Evolutionary conservation across 2,797 vertebrate genomes (phyloP), one percentile per base, ranked within the genome.

Genomic region (Dicrostonyx torquatus): DNA sequence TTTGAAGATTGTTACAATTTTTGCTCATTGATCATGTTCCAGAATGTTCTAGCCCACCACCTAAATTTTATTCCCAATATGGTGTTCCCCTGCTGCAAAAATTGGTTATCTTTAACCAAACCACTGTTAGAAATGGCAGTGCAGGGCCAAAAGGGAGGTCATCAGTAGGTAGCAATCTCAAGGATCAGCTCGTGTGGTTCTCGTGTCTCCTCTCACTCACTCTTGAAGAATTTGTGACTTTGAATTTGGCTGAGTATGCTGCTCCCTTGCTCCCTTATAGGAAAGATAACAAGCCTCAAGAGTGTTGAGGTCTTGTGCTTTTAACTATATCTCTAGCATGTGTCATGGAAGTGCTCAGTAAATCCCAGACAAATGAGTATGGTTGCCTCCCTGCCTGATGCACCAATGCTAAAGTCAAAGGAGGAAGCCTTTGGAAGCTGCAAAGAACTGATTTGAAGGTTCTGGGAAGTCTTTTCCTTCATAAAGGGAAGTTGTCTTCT

Each of bases 1-100:
- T 84, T 94, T 79, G 6, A 93, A 70, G 68, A 75, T 90, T 97
- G 96, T 64, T 43, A 86, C 83, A 91, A 95, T 37, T 91, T 96
- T 95, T 77, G 53, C 18, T 95, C 62, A 90, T 84, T 93, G 89
- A 93, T 94, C 75, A 91, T 87, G 18, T 20, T 95, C 37, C 55
- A 96, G 85, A 96, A 94, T 87, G 22, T 96, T 24, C 64, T 93
- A 96, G 73, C 34, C 53, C 29, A 86, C 90, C 85, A 55, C 80
- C 94, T 90, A 86, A 89, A 87, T 93, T 84, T 93, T 96, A 82
- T 79, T 94, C 40, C 72, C n/a, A 83, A 60, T 83, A 88, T 92
- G n/a, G 40, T 90, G 92, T 86, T 82, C 24, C 50, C 40, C 87
- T 72, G 7, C 22, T 79, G 70, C 31, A 62, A 73, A 75, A n/a